Evolutionary conservation across 2,797 vertebrate genomes (phyloP), one percentile per base, ranked within the genome.

Genomic region (Oreonectes daqikongensis): DNA sequence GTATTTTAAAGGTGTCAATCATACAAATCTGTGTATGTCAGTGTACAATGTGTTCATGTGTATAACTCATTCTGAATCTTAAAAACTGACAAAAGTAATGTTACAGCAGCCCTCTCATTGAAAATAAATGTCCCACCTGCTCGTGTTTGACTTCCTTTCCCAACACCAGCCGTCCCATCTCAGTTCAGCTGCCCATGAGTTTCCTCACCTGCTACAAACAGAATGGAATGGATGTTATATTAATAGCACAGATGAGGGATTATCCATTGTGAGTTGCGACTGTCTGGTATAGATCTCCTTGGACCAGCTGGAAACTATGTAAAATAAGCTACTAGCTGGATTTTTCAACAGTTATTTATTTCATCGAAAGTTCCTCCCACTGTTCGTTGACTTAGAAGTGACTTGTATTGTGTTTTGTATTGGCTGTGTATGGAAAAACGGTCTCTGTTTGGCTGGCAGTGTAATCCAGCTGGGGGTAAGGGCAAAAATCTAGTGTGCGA

Each of bases 401-500:
- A n/a, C 10, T 44, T 52, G 12, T 26, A 55, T 55, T 26, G 69
- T 55, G 59, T 61, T 78, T 42, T 52, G 57, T 52, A 26, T 38
- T 64, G 35, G 6, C 42, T 35, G 14, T 50, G 26, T 24, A 46
- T 30, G 12, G 38, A 48, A 60, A 65, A 32, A 48, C 2, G 48
- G 18, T 50, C 48, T 50, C 52, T 24, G 26, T 67, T 69, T 17
- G 61, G 46, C 69, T 17, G 61, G 46, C 69, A 72, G 26, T 28
- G 61, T 67, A 30, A n/a, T 57, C 12, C 35, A 61, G 72, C 69
- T 67, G 42, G 42, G 35, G 67, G 32, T 69, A 44, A 69, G 55
- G 30, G 73, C 12, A 24, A 60, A 24, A 17, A 64, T 69, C 40
- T 77, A 73, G 68, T 48, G 60, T 78, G 70, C 73, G 59, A 78